Evolutionary conservation across 2,888 invertebrate species (phyloP), one percentile per base, ranked within the genome.

Genomic region (Abscondita cerata): DNA sequence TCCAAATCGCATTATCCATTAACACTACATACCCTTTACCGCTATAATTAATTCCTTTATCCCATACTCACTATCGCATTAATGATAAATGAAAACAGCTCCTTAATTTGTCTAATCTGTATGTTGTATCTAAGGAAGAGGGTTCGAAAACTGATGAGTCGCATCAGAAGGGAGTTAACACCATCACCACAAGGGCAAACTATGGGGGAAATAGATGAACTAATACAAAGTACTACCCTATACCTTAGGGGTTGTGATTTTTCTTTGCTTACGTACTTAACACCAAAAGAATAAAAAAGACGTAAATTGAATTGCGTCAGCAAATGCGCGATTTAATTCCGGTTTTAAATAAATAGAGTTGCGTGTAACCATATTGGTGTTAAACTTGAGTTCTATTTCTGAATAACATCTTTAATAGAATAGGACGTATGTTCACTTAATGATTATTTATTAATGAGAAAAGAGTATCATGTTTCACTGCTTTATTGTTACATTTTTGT

Each of bases 21-120:
- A 25, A 25, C 25, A 25, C 25, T 25, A 25, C 50, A 40, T 54
- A 54, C 59, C 59, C 50, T 40, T 54, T 38, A 44, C 54, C 53
- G 25, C 19, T 25, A 60, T 60, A 60, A 60, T 60, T 60, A 60
- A 60, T 54, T 60, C 59, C 54, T 60, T 60, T 53, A 60, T 60
- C 54, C 59, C 11, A 48, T 51, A 60, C 41, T 60, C 59, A 60
- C 62, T 62, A 62, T 59, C 62, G 58, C 62, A 65, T 65, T 65
- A 67, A 67, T 67, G 58, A 63, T 65, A 63, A 65, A 67, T 61
- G 67, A 67, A 65, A 67, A 67, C 67, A 67, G 60, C 63, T 62
- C 67, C 65, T 65, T 67, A 67, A 67, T 67, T 65, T 67, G 67
- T 59, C 65, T 67, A 65, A 67, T 67, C 67, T 65, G 51, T 52